These are phyloP conservation scores for Meleagris gallopavo DNA, from an alignment of 2,113 vertebrate species.

Conservation along the genomic window DNA sequence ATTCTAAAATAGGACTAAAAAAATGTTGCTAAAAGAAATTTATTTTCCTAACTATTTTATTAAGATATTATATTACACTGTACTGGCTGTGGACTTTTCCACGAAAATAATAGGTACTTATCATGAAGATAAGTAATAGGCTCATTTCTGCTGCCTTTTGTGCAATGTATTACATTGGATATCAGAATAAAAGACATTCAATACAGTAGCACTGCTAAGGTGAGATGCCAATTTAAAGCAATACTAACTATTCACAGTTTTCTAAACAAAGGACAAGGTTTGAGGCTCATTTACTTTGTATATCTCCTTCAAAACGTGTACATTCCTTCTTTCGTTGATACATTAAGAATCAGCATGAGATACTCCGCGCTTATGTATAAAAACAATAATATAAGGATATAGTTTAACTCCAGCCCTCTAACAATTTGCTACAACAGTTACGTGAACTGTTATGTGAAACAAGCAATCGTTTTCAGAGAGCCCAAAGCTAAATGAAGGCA, in stretches of 20 bases:
- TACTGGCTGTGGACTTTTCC: background rate
- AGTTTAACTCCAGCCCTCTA: background rate
- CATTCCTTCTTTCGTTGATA: background rate
- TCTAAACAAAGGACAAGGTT: background rate
- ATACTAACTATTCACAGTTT: rapidly evolving
- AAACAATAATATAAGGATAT: background rate
- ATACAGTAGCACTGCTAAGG: rapidly evolving
- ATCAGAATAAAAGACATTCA: background rate
- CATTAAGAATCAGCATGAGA: background rate
- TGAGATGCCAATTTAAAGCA: background rate
- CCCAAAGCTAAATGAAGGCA: background rate
- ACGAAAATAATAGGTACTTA: background rate
- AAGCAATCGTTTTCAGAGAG: background rate
- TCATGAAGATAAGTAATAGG: background rate
- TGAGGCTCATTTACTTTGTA: background rate
- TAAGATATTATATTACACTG: background rate
- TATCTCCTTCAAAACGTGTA: rapidly evolving
- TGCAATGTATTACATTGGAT: background rate
- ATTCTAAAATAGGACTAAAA: background rate
- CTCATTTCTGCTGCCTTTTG: background rate
- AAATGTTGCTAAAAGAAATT: background rate
- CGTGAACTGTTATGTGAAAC: background rate
- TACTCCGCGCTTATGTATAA: rapidly evolving
- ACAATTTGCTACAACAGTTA: background rate
- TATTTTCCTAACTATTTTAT: background rate